phyloP scores from a whole-genome alignment of 2,888 invertebrate genomes.

The Pycnomerus fuliginosus region DNA sequence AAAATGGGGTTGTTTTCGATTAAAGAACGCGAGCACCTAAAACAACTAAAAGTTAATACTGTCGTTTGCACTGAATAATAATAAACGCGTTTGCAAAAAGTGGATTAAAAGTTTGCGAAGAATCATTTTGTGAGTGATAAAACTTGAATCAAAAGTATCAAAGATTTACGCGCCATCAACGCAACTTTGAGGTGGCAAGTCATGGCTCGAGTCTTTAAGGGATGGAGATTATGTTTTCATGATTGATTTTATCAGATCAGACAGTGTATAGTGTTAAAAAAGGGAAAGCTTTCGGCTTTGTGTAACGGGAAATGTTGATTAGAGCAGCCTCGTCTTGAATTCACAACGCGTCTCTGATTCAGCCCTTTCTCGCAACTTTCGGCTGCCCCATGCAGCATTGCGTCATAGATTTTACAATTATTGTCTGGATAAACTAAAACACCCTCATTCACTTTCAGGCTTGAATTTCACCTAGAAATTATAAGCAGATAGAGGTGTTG shows the following conservation, averaged over 20 bases:
- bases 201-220: constrained; percentile 24
- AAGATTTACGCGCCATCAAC: constrained; percentile 28
- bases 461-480: constrained; percentile 13
- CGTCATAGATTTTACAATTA: constrained; percentile 24
- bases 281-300: constrained; percentile 25
- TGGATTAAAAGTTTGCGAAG: constrained; percentile 28
- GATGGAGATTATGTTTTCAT: constrained; percentile 29
- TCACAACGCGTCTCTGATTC: constrained; percentile 26
- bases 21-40: too few relatives aligned
- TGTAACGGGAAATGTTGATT: constrained; percentile 29
- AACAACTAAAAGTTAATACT: too few relatives aligned
- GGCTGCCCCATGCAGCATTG: too few relatives aligned
- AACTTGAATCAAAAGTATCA: constrained; percentile 27
- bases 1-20: too few relatives aligned
- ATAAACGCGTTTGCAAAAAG: constrained; percentile 26
- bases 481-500: constrained; percentile 11
- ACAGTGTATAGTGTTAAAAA: constrained; percentile 25
- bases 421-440: constrained; percentile 16
- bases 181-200: constrained; percentile 26
- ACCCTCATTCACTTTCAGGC: constrained; percentile 4
- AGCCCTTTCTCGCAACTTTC: constrained; percentile 26
- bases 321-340: constrained; percentile 26
- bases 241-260: constrained; percentile 30
- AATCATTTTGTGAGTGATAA: constrained; percentile 28
- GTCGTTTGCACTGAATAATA: constrained; percentile 21